These are phyloP conservation scores for Cheracebus regulus DNA, from an alignment of 2,797 vertebrate species.

Conservation along the genomic window DNA sequence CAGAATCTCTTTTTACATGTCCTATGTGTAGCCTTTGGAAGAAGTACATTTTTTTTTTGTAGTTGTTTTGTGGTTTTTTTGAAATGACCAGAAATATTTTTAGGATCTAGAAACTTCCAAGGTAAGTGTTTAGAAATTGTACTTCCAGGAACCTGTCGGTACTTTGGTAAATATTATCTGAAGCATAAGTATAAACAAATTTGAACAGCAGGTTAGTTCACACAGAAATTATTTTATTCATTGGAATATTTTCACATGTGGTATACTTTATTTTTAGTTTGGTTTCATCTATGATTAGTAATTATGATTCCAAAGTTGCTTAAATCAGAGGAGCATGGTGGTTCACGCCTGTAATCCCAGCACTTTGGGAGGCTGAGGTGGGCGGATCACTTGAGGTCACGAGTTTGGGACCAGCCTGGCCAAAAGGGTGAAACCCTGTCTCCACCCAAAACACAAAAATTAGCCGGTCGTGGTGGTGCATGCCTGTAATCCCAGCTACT, in stretches of 20 bases:
- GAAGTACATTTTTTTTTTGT: background rate
- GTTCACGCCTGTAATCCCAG: no score
- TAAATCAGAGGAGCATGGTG: no score
- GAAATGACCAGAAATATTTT: slow-evolving; percentile 47
- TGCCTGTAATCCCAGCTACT: no score
- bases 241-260: slow-evolving; percentile 24
- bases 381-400: no score
- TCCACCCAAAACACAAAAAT: no score
- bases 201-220: slow-evolving; percentile 46
- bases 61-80: background rate
- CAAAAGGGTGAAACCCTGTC: no score
- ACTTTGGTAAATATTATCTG: slow-evolving; percentile 56
- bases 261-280: slow-evolving; percentile 22
- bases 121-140: slow-evolving; percentile 53
- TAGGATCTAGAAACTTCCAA: slow-evolving; percentile 23
- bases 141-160: slow-evolving; percentile 33
- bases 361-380: no score
- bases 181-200: slow-evolving; percentile 52
- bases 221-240: slow-evolving; percentile 26
- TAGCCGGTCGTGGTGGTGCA: rapidly evolving
- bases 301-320: background rate
- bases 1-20: slow-evolving; percentile 20
- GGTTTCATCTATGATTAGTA: slow-evolving; percentile 39
- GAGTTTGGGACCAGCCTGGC: no score
- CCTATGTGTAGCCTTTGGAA: background rate